These are phyloP conservation scores for Neoniphon sammara DNA, from an alignment of 2,797 vertebrate genomes.

Conservation along the genomic window DNA sequence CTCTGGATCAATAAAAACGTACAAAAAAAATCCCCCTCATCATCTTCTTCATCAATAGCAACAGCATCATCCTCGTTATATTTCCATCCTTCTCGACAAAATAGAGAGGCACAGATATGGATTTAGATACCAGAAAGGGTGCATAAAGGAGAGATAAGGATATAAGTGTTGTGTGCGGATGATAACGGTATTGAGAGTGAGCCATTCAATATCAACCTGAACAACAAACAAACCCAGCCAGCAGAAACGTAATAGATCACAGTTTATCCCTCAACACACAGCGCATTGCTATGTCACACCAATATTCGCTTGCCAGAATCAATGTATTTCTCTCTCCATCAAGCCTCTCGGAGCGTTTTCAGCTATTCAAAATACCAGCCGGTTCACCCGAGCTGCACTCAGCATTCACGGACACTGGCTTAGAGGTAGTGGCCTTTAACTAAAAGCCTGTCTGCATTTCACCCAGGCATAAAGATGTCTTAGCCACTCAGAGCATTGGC, in stretches of 20 bases:
- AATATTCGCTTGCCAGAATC: not conserved
- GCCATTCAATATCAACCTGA: not conserved
- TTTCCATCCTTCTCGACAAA: not conserved
- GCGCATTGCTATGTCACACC: not conserved
- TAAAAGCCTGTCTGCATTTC: conserved; percentile 48
- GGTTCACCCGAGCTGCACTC: conserved; percentile 31
- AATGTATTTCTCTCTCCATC: not conserved
- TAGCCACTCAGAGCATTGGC: conserved; percentile 48
- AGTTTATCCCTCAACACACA: conserved; percentile 5
- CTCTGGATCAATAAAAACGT: conserved; percentile 41
- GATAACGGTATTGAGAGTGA: too few relatives aligned
- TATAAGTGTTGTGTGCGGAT: too few relatives aligned
- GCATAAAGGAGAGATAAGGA: too few relatives aligned
- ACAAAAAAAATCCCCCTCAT: conserved; percentile 41
- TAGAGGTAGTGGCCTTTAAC: conserved; percentile 64
- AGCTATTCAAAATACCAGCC: conserved; percentile 40
- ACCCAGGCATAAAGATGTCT: conserved; percentile 19
- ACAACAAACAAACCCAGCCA: conserved; percentile 11
- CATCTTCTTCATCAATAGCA: conserved; percentile 20
- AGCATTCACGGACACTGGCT: conserved; percentile 33
- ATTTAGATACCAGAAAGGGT: too few relatives aligned
- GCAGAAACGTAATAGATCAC: not conserved
- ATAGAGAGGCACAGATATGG: too few relatives aligned
- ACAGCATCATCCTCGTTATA: not conserved
- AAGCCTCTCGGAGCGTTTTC: conserved; percentile 31